Percentiles rank a stretch among this genome's conserved stretches.
Conservation (phyloP, 2,888 invertebrate genomes). For the Standfussiana lucernea region DNA sequence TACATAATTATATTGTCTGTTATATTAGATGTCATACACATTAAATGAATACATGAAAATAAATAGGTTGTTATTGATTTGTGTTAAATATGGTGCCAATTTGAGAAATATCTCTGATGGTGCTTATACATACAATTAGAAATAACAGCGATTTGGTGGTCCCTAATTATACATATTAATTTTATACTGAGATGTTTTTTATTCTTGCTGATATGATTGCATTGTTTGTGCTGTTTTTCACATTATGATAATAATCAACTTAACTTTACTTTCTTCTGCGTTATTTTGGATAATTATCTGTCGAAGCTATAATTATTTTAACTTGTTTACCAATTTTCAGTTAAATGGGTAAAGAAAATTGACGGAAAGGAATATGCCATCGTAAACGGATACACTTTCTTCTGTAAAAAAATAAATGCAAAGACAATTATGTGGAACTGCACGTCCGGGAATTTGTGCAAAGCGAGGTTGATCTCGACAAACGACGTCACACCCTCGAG, state of each 20-base stretch:
- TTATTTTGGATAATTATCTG: too few species aligned
- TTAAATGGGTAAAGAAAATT: conserved; percentile 55
- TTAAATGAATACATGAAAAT: neutral
- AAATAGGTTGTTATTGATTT: neutral
- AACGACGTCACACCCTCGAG: conserved; percentile 1
- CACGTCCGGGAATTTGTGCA: conserved; percentile 68
- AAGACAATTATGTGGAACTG: conserved; percentile 68
- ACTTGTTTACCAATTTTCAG: conserved; percentile 34
- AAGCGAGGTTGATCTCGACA: conserved; percentile 61
- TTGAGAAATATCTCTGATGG: neutral
- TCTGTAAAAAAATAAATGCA: conserved; percentile 52
- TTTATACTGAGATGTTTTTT: too few species aligned
- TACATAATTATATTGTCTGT: neutral
- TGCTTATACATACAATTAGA: neutral
- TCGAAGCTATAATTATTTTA: neutral
- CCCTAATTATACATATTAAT: too few species aligned
- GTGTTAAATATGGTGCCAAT: neutral
- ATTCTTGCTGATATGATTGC: too few species aligned
- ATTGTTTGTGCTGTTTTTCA: too few species aligned
- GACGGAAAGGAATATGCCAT: conserved; percentile 68
- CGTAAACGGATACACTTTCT: conserved; percentile 70
- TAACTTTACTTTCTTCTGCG: too few species aligned
- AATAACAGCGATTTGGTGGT: neutral
- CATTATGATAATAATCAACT: too few species aligned
- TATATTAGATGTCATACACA: neutral